Base-by-base conservation (phyloP, 2,797 vertebrate species). In the Cephalopachus bancanus region DNA sequence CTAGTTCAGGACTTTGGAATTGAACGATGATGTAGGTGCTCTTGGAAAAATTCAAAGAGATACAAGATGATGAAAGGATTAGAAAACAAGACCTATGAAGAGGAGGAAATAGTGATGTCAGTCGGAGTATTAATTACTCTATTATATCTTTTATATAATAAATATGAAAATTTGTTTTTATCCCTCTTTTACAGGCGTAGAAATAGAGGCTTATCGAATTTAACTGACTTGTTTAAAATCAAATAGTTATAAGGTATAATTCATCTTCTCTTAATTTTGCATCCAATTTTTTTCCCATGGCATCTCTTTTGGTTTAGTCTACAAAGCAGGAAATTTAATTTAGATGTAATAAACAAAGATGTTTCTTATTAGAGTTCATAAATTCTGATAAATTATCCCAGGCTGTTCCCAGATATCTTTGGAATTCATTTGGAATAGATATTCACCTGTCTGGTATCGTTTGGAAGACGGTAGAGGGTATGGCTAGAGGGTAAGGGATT, bases 11-110 rank as follows among this genome's bases (percentile, higher is more conserved):
- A 14, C 15, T 5, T 4, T 67, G 4, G 49, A 88, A 76, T 24
- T 91, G 30, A 83, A 44, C 30, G 87, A 79, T 72, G 19, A 91
- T 72, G 15, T 86, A 86, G 53, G 85, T 79, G 8, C 22, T 60
- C 30, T 88, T 83, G 24, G 22, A 96, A 95, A 94, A 12, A 75
- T 49, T 94, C 37, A 79, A 85, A 80, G 11, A 65, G 37, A 90
- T 37, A 67, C 17, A 95, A 79, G 8, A 57, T 19, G 12, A 60
- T 57, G 22, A 80, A 93, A 94, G 10, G 26, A 55, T 59, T 93
- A 79, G 64, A 49, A 92, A 91, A 83, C 5, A 88, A 95, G 49
- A 55, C n/a, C 33, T 89, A 19, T 60, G 30, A 64, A 80, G 33
- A 92, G 19, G 37, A 94, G 44, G 83, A 85, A 86, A 89, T 65